phyloP scores from a whole-genome alignment of 2,113 vertebrate genomes.

The Actenoides lindsayi region DNA sequence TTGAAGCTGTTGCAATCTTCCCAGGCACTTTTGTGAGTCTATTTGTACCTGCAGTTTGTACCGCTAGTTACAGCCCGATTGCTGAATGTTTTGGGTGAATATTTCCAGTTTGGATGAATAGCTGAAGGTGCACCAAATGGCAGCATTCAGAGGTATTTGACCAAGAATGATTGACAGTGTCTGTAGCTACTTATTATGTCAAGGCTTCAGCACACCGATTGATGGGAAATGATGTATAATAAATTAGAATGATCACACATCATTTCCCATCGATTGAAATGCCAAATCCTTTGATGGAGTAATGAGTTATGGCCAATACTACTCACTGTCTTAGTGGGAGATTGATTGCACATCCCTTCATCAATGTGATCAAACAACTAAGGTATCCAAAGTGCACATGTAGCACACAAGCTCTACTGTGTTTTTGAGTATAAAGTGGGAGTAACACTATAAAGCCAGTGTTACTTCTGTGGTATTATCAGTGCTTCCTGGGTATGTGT shows the following conservation, averaged over 20 bases:
- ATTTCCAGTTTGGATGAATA: slow-evolving; percentile 69
- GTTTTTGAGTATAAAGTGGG: slow-evolving; percentile 17
- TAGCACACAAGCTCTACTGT: slow-evolving; percentile 54
- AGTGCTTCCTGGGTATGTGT: background rate
- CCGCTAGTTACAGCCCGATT: background rate
- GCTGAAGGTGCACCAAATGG: slow-evolving; percentile 73
- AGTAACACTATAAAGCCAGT: background rate
- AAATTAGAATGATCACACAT: slow-evolving; percentile 91
- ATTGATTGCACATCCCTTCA: slow-evolving; percentile 83
- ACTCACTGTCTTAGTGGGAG: slow-evolving; percentile 84
- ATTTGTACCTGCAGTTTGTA: slow-evolving; percentile 29
- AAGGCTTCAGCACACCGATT: slow-evolving; percentile 83
- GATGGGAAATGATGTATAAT: slow-evolving; percentile 90
- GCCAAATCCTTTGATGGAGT: slow-evolving; percentile 86
- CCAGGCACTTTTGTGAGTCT: background rate
- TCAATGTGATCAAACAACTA: slow-evolving; percentile 81
- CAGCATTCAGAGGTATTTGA: slow-evolving; percentile 73
- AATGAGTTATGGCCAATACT: slow-evolving; percentile 87
- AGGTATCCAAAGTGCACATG: slow-evolving; percentile 71
- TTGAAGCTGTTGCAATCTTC: background rate
- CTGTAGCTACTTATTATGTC: slow-evolving; percentile 87
- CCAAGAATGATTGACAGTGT: slow-evolving; percentile 85
- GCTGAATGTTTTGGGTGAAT: slow-evolving; percentile 43
- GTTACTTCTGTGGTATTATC: slow-evolving; percentile 12
- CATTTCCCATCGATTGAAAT: slow-evolving; percentile 90